phyloP scores from a whole-genome alignment of 2,113 vertebrate genomes.

The Orthonyx spaldingii region DNA sequence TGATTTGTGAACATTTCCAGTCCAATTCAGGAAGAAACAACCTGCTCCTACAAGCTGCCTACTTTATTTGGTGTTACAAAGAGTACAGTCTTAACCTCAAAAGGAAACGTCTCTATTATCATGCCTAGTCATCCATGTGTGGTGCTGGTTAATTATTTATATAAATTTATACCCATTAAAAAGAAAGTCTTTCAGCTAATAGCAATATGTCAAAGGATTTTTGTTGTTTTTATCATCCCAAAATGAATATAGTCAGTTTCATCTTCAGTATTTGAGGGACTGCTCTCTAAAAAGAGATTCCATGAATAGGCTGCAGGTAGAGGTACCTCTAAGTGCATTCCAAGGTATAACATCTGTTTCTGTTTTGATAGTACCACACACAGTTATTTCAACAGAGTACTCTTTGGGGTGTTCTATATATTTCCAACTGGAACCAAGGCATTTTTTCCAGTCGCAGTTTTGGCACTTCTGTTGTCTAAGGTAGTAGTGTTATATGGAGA shows the following conservation, averaged over 20 bases:
- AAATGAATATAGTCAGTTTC: not conserved
- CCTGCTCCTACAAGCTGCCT: not conserved
- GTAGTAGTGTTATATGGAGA: accelerated
- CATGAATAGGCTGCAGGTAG: not conserved
- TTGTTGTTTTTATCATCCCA: not conserved
- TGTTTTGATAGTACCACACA: not conserved
- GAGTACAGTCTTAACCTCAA: not conserved
- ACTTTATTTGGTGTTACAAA: not conserved
- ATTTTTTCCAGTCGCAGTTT: not conserved
- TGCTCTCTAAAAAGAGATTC: not conserved
- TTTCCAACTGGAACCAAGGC: not conserved
- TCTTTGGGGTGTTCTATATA: not conserved
- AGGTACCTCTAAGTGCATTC: not conserved
- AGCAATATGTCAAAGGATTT: not conserved
- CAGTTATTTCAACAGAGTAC: not conserved
- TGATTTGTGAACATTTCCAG: not conserved
- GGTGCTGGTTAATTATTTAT: not conserved
- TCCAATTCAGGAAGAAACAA: not conserved
- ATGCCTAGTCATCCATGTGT: not conserved
- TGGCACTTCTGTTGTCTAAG: not conserved
- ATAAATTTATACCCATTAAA: not conserved
- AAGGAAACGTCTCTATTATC: not conserved
- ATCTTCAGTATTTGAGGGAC: too few species aligned
- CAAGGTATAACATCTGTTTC: not conserved
- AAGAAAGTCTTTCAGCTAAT: not conserved